Conservation (phyloP, 2,888 invertebrate species). For the Camponotus fellah region DNA sequence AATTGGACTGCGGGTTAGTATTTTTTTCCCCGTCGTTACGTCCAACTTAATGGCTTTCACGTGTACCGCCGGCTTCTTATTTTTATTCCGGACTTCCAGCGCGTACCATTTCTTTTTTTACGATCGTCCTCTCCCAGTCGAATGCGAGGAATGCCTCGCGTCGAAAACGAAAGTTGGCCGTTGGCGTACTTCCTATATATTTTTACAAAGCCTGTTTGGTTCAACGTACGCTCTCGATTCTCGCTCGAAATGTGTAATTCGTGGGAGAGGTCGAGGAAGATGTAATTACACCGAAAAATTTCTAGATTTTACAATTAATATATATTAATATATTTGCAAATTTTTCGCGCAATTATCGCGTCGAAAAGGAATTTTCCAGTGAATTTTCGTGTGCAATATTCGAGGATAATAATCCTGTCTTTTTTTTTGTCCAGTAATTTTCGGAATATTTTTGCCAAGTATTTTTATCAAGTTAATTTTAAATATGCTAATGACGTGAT, state of each 20-base stretch:
- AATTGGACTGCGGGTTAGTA: conserved; percentile 60
- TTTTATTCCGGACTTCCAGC: conserved; percentile 44
- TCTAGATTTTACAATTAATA: background rate
- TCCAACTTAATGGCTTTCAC: conserved; percentile 58
- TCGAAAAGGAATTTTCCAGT: background rate
- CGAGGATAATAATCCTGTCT: background rate
- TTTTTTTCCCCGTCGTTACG: conserved; percentile 52
- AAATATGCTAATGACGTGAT: background rate
- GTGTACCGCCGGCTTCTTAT: conserved; percentile 44
- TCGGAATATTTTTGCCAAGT: background rate
- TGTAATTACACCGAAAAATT: background rate
- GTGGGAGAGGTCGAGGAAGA: background rate
- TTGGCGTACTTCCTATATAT: conserved; percentile 8
- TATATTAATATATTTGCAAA: background rate
- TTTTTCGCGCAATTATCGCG: background rate
- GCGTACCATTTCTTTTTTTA: conserved; percentile 9
- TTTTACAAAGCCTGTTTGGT: background rate
- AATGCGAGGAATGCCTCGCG: conserved; percentile 20
- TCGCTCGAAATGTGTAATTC: background rate
- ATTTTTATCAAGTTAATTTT: background rate
- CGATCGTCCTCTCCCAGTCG: background rate
- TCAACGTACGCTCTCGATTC: background rate
- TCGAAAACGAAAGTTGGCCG: conserved; percentile 40
- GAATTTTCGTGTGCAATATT: too few species aligned
- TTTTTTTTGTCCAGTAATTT: background rate